Conservation (phyloP, 1,140 invertebrate species). For the Drosophila kurseongensis region DNA sequence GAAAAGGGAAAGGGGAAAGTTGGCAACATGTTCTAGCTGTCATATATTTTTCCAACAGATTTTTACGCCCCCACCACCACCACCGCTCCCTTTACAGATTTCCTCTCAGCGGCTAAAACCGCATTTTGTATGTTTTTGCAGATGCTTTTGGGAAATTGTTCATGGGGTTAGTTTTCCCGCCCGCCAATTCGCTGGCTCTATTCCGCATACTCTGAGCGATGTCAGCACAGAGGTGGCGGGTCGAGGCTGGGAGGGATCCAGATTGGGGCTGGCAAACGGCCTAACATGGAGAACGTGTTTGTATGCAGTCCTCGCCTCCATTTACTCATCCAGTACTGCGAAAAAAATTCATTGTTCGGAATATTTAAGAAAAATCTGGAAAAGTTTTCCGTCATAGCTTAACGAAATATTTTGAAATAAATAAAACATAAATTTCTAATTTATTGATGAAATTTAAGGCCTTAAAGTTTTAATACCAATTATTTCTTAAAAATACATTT, state of each 20-base stretch:
- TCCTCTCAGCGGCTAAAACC: constrained; percentile 68
- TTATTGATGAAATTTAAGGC: too few species aligned
- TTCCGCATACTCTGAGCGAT: constrained; percentile 24
- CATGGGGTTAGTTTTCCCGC: constrained; percentile 70
- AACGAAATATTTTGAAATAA: background rate
- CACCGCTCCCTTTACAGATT: constrained; percentile 39
- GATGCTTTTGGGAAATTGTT: constrained; percentile 73
- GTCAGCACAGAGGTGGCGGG: constrained; percentile 26
- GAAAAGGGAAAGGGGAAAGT: background rate
- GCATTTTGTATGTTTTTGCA: constrained; percentile 79
- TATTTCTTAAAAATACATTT: too few species aligned
- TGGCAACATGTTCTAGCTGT: constrained; percentile 63
- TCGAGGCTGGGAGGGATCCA: constrained; percentile 10
- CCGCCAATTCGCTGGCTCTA: constrained; percentile 19
- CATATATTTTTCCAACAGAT: constrained; percentile 78
- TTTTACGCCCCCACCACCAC: constrained; percentile 28
- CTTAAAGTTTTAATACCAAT: too few species aligned
- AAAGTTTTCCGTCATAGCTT: too few species aligned
- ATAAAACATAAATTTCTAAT: background rate
- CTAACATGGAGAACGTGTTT: constrained; percentile 71
- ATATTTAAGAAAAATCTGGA: too few species aligned
- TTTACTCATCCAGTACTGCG: constrained; percentile 28
- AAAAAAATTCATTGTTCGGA: background rate
- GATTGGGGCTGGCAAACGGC: constrained; percentile 45
- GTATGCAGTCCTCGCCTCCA: constrained; percentile 52